A percentile compares a stretch with the other conserved stretches of the same genome.
These are phyloP conservation scores for Furcula furcula DNA, from an alignment of 2,888 invertebrate species.

Conservation along the genomic window DNA sequence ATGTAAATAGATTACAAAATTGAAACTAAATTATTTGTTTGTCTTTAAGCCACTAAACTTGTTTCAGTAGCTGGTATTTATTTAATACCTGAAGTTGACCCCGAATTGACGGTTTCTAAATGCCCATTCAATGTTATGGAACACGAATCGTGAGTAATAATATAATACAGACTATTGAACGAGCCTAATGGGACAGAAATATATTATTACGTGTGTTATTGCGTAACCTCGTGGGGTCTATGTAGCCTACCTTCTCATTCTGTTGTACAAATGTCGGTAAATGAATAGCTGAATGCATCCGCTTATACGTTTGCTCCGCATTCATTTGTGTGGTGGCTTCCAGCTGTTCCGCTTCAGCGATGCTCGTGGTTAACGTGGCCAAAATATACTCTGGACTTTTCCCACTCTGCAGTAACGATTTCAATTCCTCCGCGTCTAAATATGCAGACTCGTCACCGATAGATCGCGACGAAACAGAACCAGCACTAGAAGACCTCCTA, in stretches of 20 bases:
- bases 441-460: conserved; percentile 74
- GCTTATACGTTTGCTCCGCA: conserved; percentile 54
- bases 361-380: conserved; percentile 81
- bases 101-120: too few species aligned
- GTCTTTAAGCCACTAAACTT: too few species aligned
- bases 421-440: conserved; percentile 84
- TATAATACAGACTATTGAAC: too few species aligned
- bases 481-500: conserved; percentile 71
- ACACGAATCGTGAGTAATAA: too few species aligned
- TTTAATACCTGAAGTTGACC: too few species aligned
- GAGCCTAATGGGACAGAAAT: too few species aligned
- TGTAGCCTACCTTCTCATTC: conserved; percentile 83
- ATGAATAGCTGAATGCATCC: conserved; percentile 86
- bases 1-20: too few species aligned
- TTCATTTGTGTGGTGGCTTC: conserved; percentile 72
- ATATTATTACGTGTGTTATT: too few species aligned
- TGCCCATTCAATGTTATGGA: too few species aligned
- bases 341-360: conserved; percentile 71
- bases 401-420: conserved; percentile 85
- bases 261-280: conserved; percentile 89
- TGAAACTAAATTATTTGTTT: too few species aligned
- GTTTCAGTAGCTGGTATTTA: too few species aligned
- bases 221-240: neutral
- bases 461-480: conserved; percentile 75
- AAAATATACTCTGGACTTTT: conserved; percentile 84